phyloP scores from a whole-genome alignment of 2,113 vertebrate species.

The Calidris pugnax region DNA sequence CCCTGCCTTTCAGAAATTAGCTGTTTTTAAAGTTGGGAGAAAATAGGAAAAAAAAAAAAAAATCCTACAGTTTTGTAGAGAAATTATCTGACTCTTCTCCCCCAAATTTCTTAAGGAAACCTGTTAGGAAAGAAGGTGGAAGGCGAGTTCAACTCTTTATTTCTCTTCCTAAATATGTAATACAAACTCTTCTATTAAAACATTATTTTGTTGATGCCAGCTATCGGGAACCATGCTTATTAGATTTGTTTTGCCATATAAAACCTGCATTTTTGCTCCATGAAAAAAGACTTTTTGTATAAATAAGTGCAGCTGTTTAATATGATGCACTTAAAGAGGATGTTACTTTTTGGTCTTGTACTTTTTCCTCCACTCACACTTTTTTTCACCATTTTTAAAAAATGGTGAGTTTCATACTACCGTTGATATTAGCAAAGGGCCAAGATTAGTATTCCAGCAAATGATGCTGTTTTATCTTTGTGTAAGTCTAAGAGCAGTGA shows the following conservation, averaged over 20 bases:
- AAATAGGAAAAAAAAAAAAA: background rate
- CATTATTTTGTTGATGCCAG: background rate
- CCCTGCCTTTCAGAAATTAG: background rate
- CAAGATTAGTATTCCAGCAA: background rate
- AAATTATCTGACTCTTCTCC: background rate
- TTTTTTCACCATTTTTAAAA: background rate
- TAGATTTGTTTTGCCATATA: background rate
- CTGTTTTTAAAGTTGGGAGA: background rate
- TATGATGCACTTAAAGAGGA: background rate
- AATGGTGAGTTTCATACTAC: background rate
- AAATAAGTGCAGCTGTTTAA: background rate
- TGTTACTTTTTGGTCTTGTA: background rate
- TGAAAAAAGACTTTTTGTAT: background rate
- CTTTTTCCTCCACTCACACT: rapidly evolving
- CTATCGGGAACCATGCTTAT: background rate
- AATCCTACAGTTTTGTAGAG: background rate
- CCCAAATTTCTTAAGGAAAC: background rate
- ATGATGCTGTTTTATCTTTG: background rate
- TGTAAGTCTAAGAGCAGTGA: background rate
- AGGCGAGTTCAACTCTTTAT: background rate
- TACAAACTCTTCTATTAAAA: background rate
- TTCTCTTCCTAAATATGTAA: background rate
- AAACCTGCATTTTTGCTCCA: background rate
- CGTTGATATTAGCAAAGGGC: background rate
- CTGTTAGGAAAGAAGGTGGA: background rate